A percentile compares a stretch with the other conserved stretches of the same genome.
These are phyloP conservation scores for Athalia circularis DNA, from an alignment of 2,888 invertebrate genomes.

Conservation along the genomic window DNA sequence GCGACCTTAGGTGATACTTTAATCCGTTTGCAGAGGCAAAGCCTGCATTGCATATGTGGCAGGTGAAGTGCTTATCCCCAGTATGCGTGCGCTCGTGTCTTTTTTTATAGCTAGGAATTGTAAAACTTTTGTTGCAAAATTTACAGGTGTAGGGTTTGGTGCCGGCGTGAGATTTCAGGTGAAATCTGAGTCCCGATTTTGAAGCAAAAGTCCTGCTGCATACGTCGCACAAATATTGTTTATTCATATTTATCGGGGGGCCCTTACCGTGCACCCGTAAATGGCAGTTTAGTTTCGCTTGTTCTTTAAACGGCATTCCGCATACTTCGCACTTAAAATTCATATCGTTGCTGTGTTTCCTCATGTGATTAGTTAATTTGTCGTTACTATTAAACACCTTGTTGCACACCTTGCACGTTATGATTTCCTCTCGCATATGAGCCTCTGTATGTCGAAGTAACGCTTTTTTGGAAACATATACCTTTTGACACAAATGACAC, in stretches of 20 bases:
- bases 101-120: conserved; percentile 58
- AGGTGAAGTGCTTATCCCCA: conserved; percentile 55
- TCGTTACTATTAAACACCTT: conserved; percentile 37
- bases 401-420: conserved; percentile 30
- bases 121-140: conserved; percentile 59
- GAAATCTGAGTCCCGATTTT: conserved; percentile 58
- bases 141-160: conserved; percentile 56
- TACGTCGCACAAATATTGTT: conserved; percentile 57
- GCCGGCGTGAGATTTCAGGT: conserved; percentile 58
- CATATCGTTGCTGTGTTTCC: conserved; percentile 32
- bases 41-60: conserved; percentile 58
- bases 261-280: conserved; percentile 27
- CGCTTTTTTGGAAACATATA: conserved; percentile 44
- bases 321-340: conserved; percentile 47
- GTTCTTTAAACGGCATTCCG: conserved; percentile 46
- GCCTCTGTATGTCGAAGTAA: conserved; percentile 43
- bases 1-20: conserved; percentile 57
- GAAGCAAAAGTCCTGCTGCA: conserved; percentile 61
- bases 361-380: conserved; percentile 33
- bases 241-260: conserved; percentile 24
- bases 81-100: conserved; percentile 59
- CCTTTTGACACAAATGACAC: conserved; percentile 47
- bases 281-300: conserved; percentile 43
- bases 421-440: conserved; percentile 39
- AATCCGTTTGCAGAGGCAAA: conserved; percentile 60